Conservation (phyloP, 2,113 vertebrate species). For the Amphiprion ocellaris region DNA sequence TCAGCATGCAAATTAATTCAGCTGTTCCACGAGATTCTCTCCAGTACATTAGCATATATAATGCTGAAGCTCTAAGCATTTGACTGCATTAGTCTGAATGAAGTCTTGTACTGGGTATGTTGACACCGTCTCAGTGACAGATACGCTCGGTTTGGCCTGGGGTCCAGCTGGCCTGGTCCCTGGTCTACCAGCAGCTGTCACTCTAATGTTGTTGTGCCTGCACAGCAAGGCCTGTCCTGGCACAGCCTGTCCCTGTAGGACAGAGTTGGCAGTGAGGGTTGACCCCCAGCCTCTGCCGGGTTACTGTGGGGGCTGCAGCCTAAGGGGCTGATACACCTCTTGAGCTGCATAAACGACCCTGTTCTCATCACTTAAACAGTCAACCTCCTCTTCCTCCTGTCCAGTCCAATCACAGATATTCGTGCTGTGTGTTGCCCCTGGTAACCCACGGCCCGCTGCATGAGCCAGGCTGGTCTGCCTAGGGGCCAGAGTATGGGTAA, state of each 20-base stretch:
- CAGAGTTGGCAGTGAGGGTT: conserved; percentile 52
- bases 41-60: conserved; percentile 65
- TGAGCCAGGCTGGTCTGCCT: conserved; percentile 54
- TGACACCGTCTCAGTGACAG: conserved; percentile 68
- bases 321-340: conserved; percentile 57
- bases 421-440: conserved; percentile 66
- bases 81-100: conserved; percentile 61
- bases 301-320: conserved; percentile 35
- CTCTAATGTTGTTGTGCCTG: conserved; percentile 63
- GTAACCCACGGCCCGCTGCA: conserved; percentile 56
- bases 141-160: conserved; percentile 52
- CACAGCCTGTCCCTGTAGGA: conserved; percentile 64
- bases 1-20: conserved; percentile 67
- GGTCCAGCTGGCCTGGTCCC: conserved; percentile 57
- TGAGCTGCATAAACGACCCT: conserved; percentile 66
- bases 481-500: conserved; percentile 64
- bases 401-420: conserved; percentile 70
- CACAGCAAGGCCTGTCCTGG: conserved; percentile 32
- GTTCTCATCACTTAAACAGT: conserved; percentile 68
- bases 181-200: conserved; percentile 78
- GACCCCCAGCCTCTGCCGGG: conserved; percentile 59
- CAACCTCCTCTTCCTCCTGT: conserved; percentile 64
- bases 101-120: conserved; percentile 44
- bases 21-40: conserved; percentile 52
- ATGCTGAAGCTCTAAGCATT: conserved; percentile 55